Evolutionary conservation across 2,888 invertebrate genomes (phyloP).

Genomic region (Mythimna ferrago): DNA sequence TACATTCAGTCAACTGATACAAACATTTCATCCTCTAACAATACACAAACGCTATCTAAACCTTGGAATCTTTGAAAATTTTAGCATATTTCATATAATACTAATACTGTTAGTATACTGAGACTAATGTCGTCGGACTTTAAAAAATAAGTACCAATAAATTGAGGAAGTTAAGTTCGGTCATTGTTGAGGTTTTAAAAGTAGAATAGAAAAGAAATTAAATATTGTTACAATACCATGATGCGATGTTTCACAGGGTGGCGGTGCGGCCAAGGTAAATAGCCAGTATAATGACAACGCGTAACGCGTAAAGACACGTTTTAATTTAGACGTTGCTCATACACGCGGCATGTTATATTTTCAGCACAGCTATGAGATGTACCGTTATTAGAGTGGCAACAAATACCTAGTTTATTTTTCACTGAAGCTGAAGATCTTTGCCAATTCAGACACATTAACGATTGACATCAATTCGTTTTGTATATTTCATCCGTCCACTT

Average conservation of each 20-base stretch:
- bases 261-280: conserved; percentile 89
- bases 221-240: conserved; percentile 71
- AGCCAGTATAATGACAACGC: conserved; percentile 67
- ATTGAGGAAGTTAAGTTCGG: not conserved
- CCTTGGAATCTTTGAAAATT: conserved; percentile 27
- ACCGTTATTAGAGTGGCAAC: conserved; percentile 75
- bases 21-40: conserved; percentile 30
- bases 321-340: conserved; percentile 74
- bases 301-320: conserved; percentile 72
- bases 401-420: conserved; percentile 64
- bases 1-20: conserved; percentile 22
- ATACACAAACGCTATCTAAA: conserved; percentile 23
- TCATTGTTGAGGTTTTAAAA: conserved; percentile 13
- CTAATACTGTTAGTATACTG: conserved; percentile 8
- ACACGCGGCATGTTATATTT: conserved; percentile 81
- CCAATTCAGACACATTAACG: conserved; percentile 62
- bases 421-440: conserved; percentile 65
- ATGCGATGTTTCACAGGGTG: conserved; percentile 85
- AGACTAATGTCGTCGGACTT: not conserved
- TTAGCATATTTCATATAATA: conserved; percentile 17
- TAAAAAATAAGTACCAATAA: conserved; percentile 13
- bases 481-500: conserved; percentile 52
- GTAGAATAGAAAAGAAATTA: conserved; percentile 58
- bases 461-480: conserved; percentile 63
- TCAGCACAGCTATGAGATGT: conserved; percentile 76